These are phyloP conservation scores for Coleophora flavipennella DNA, from an alignment of 2,888 invertebrate species.

Conservation along the genomic window DNA sequence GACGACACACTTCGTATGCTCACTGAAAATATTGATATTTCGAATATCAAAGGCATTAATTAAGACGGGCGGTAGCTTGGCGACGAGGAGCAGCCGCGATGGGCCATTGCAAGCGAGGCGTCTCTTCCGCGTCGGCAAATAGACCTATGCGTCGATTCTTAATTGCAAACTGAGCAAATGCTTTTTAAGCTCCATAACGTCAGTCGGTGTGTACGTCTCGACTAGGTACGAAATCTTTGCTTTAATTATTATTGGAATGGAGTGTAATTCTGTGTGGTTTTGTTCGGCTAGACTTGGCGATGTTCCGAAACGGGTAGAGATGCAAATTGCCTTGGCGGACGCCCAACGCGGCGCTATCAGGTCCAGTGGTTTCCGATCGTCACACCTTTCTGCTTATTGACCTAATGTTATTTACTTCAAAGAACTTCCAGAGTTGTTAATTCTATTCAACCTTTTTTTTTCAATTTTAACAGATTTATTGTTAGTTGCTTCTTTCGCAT, in stretches of 20 bases:
- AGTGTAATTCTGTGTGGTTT: slow-evolving; percentile 72
- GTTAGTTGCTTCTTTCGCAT: no score
- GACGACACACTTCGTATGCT: slow-evolving; percentile 57
- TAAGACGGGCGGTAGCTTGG: slow-evolving; percentile 48
- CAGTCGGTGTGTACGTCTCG: slow-evolving; percentile 57
- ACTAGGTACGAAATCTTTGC: slow-evolving; percentile 69
- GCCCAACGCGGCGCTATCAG: slow-evolving; percentile 67
- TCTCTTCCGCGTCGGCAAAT: slow-evolving; percentile 70
- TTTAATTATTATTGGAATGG: slow-evolving; percentile 74
- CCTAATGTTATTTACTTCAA: slow-evolving; percentile 15
- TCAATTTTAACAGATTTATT: no score
- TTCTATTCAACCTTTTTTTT: no score
- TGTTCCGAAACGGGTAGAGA: slow-evolving; percentile 72
- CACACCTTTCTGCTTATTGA: slow-evolving; percentile 47
- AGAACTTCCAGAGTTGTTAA: no score
- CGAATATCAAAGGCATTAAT: slow-evolving; percentile 69
- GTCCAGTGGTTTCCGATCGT: slow-evolving; percentile 38
- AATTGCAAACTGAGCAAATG: slow-evolving; percentile 65
- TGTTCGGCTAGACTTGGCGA: slow-evolving; percentile 73
- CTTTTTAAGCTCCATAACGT: slow-evolving; percentile 71
- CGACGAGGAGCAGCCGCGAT: slow-evolving; percentile 44
- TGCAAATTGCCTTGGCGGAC: slow-evolving; percentile 72
- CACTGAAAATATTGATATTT: slow-evolving; percentile 67
- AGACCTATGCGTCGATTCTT: slow-evolving; percentile 65
- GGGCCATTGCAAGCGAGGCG: slow-evolving; percentile 62